Evolutionary conservation across 2,113 vertebrate species (phyloP), one percentile per base, ranked within the genome.

Genomic region (Echinops telfairi): DNA sequence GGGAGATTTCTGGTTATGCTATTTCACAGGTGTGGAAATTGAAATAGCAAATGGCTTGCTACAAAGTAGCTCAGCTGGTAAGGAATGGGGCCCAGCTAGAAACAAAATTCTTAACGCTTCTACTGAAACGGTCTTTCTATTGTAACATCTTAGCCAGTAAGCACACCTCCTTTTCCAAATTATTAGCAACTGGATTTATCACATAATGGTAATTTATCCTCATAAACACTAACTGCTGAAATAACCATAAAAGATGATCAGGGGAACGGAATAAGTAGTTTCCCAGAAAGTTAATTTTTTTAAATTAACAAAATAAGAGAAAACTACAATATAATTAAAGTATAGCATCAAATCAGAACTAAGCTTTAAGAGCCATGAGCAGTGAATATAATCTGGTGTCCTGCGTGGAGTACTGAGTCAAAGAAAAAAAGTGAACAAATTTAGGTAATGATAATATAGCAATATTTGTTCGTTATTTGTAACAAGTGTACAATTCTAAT

Each of bases 261-360:
- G 91, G 79, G 33, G 3, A 82, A 84, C 5, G 85, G 58, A 36
- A 84, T 23, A 83, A 83, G 81, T 4, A n/a, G 2, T 43, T 92
- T 81, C 85, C 31, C 73, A 16, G 85, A 53, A 53, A 64, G n/a
- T 36, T 5, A 70, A 10, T 76, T 62, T 0, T 62, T 0, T 83
- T 83, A 6, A 16, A 78, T 60, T 92, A 86, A 86, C 8, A 27
- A 85, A 89, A 85, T 38, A 38, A 53, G 19, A 58, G 76, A 77
- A 47, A 68, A 1, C 29, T 80, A 76, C 38, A 68, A 62, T 76
- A 94, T 88, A 95, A 79, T 94, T 75, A 2, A 90, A 93, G 83
- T 10, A 70, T 17, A 81, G 68, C 17, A 84, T 84, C 33, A 93
- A 84, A 57, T 86, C 16, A 71, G 20, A 88, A 40, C 20, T 19